phyloP scores from a whole-genome alignment of 2,113 vertebrate genomes.

The Melanerpes formicivorus region DNA sequence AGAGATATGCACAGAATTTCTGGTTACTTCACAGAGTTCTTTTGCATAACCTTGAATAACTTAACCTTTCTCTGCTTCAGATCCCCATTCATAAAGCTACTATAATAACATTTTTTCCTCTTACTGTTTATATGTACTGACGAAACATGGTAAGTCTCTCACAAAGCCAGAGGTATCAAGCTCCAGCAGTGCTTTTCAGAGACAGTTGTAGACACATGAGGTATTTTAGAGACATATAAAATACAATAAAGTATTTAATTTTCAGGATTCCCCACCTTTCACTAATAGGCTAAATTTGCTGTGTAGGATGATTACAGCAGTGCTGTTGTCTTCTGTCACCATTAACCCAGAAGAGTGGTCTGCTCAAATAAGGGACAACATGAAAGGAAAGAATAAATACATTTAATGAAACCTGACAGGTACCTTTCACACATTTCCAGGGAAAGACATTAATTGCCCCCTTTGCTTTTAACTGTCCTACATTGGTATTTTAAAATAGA shows the following conservation, averaged over 20 bases:
- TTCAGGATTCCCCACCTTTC: constrained; percentile 7
- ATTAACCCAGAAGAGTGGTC: constrained; percentile 44
- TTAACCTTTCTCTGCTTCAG: background rate
- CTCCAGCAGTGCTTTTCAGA: background rate
- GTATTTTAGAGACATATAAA: background rate
- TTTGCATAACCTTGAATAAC: background rate
- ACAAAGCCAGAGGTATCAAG: background rate
- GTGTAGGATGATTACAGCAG: constrained; percentile 1
- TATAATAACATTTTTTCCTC: background rate
- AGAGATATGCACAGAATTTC: background rate
- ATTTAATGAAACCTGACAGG: constrained; percentile 63
- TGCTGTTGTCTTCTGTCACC: constrained; percentile 42
- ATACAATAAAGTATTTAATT: background rate
- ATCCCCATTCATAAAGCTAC: background rate
- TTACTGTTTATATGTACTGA: background rate
- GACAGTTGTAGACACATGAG: background rate
- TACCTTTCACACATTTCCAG: constrained; percentile 62
- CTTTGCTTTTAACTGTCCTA: constrained; percentile 64
- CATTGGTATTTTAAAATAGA: constrained; percentile 63
- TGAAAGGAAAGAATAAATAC: constrained; percentile 65
- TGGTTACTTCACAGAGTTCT: background rate
- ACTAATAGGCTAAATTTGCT: background rate
- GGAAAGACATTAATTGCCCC: constrained; percentile 66
- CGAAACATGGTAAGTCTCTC: background rate
- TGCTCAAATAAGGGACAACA: constrained; percentile 49